Evolutionary conservation across 2,797 vertebrate genomes (phyloP).

Genomic region (Enoplosus armatus): DNA sequence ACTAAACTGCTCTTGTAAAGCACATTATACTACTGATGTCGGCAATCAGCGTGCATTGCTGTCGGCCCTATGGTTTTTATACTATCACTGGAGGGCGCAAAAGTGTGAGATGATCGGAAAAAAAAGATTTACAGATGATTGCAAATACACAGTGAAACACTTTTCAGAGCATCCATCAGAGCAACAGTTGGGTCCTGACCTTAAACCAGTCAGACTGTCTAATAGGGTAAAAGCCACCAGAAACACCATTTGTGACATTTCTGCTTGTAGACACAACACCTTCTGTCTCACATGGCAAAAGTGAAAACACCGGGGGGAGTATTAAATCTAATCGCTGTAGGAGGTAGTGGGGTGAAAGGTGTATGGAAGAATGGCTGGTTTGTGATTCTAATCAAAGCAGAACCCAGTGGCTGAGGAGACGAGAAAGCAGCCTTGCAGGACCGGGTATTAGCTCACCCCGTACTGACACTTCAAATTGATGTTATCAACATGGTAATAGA

Average conservation of each 20-base stretch:
- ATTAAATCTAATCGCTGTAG: slow-evolving; percentile 52
- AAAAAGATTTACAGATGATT: background rate
- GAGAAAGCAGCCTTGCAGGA: slow-evolving; percentile 47
- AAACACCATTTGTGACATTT: slow-evolving; percentile 41
- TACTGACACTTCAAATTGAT: slow-evolving; percentile 79
- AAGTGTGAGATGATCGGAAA: background rate
- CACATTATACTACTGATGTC: background rate
- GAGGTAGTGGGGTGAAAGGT: slow-evolving; percentile 39
- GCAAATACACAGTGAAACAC: slow-evolving; percentile 9
- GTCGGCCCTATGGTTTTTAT: no score
- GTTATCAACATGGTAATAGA: slow-evolving; percentile 80
- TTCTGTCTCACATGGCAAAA: slow-evolving; percentile 11
- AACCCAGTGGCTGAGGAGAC: slow-evolving; percentile 57
- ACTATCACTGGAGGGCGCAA: no score
- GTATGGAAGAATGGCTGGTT: slow-evolving; percentile 50
- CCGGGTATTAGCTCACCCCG: slow-evolving; percentile 67
- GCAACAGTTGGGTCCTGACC: slow-evolving; percentile 5
- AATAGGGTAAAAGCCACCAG: slow-evolving; percentile 11
- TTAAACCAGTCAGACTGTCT: slow-evolving; percentile 6
- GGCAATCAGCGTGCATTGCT: no score
- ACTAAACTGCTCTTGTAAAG: background rate
- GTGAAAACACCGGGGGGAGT: slow-evolving; percentile 13
- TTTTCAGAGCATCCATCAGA: slow-evolving; percentile 13
- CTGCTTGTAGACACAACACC: background rate
- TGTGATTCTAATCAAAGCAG: slow-evolving; percentile 78